Base-by-base conservation (phyloP, 30 jellyfish, hydroid and myxozoan species). In the Sanderia malayensis region DNA sequence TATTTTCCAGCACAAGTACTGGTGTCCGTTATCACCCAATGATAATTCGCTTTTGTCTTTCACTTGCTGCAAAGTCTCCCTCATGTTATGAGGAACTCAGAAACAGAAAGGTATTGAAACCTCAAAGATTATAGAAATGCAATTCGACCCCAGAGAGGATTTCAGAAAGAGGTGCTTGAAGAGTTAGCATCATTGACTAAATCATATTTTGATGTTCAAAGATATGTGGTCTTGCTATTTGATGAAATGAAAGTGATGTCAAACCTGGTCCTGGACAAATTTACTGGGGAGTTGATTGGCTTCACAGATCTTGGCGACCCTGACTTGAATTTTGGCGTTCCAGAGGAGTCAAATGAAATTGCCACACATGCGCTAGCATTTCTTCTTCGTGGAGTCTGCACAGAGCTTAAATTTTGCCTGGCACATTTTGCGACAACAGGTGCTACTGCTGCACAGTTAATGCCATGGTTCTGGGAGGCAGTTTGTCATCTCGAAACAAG, bases 291-390 rank as follows among this genome's bases (percentile, higher is more conserved):
- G 65, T 17, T 73, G 44, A 73, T 73, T 73, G 86, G 86, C 47
- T 73, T 26, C 23, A 34, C 65, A 10, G 86, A 76, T 46, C 71
- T 76, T 18, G 88, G 88, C 22, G 88, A 76, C 37, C 88, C 82
- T 17, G 82, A 45, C 52, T 10, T 76, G 30, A 76, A 76, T 31
- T 76, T 31, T 58, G 82, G 83, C 20, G 46, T 20, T 20, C 71
- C 61, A 18, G 84, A 64, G 58, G 45, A 67, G 30, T 19, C 85
- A 18, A 52, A 78, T 67, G 37, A 44, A 41, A 26, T 78, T 28
- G 90, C 90, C 41, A 4, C 83, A n/a, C 87, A 76, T 58, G 87
- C 74, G 41, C 52, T 76, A 18, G 83, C 81, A n/a, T 76, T 76
- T 18, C 18, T 60, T 29, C 44, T 76, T 32, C 49, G 87, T 2